Evolutionary conservation across 2,888 invertebrate genomes (phyloP), one percentile per base, ranked within the genome.

Genomic region (Chelonus formosanus): DNA sequence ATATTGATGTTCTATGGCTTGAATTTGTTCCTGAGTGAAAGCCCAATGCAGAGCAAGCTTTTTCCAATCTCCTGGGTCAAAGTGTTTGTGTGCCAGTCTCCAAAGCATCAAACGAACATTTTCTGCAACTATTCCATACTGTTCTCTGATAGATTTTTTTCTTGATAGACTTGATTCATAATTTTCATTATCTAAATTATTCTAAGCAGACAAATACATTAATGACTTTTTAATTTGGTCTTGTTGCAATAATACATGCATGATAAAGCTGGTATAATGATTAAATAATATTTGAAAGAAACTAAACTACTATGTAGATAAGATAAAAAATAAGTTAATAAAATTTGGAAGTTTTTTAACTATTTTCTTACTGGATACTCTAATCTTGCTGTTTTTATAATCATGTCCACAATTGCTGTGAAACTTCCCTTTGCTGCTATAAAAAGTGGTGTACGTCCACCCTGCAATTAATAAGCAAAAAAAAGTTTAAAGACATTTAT

Each of bases 341-440:
- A 20, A 20, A 8, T 20, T 4, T 1, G 0, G 40, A 48, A 54
- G 8, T 44, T 35, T 48, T 5, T 57, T 36, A 6, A 32, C 3
- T 55, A 48, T 35, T 62, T 35, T 68, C 85, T 83, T 80, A 90
- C 90, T 81, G 88, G 89, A 72, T 88, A 89, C 75, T 91, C 91
- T 71, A 91, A 81, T 74, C 91, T 86, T 4, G 91, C 88, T 20
- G 91, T 91, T 76, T 91, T 92, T 71, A 94, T 93, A 66, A 94
- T 90, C 87, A 93, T 90, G 78, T 93, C 94, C 67, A 94, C 89
- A 70, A 94, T 93, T 40, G 92, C 92, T 1, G 93, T 92, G 84
- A 92, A 93, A 78, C 93, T 93, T 8, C 93, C 93, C 61, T 93
- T 85, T 2, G 93, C 92, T 0, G 93, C 93, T 36, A 93, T 88